Evolutionary conservation across 2,888 invertebrate genomes (phyloP).

Genomic region (Cetonia aurata): DNA sequence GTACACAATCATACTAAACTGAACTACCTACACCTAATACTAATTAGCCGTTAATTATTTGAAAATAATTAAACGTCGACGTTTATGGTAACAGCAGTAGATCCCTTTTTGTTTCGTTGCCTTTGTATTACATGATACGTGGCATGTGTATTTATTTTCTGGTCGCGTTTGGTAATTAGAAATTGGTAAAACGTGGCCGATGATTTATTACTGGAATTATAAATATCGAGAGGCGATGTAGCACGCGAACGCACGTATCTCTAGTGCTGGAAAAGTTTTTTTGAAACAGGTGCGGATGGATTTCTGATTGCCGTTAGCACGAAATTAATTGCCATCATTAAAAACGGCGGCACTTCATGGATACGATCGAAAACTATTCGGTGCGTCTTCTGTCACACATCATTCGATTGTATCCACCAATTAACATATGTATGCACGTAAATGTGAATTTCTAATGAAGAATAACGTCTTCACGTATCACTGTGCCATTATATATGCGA

Average conservation of each 20-base stretch:
- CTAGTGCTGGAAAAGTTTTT: conserved; percentile 5
- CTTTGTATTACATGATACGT: conserved; percentile 4
- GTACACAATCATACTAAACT: not conserved
- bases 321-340: conserved; percentile 27
- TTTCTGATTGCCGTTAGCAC: conserved; percentile 11
- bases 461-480: too few relatives aligned
- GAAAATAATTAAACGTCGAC: conserved; percentile 40
- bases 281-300: conserved; percentile 26
- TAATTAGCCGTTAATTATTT: conserved; percentile 40
- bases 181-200: conserved; percentile 22
- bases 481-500: too few relatives aligned
- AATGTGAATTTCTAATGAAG: too few relatives aligned
- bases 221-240: not conserved
- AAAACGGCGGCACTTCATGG: not conserved
- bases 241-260: conserved; percentile 17
- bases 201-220: conserved; percentile 27
- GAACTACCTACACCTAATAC: conserved; percentile 32
- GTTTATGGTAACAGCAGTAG: conserved; percentile 31
- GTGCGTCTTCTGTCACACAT: too few relatives aligned
- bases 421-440: too few relatives aligned
- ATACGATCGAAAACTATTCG: too few relatives aligned
- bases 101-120: conserved; percentile 16
- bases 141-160: conserved; percentile 14
- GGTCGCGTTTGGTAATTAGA: conserved; percentile 25
- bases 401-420: too few relatives aligned